Evolutionary conservation across 2,113 vertebrate genomes (phyloP), one percentile per base, ranked within the genome.

Genomic region (Eidolon helvum): DNA sequence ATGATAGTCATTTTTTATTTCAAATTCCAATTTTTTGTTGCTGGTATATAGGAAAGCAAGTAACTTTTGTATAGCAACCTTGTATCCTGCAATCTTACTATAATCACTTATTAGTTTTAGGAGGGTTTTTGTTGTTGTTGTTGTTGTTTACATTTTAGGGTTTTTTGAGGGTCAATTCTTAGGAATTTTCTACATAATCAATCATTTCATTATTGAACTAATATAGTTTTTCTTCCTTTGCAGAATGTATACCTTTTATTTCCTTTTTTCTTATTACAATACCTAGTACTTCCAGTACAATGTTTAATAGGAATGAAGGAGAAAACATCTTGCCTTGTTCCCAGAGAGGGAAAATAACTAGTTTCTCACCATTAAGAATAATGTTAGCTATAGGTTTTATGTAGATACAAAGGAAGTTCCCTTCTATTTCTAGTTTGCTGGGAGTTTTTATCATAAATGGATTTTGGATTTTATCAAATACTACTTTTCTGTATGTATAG

Each of bases 151-250:
- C 30, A 5, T 48, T 26, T 80, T 61, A 28, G 45, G 45, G 30
- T 50, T 15, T 45, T 48, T 14, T 50, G 50, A 50, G 18, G 30
- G 16, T 4, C 15, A 35, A 26, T 38, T 66, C 50, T 89, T 84
- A 79, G 35, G 72, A 18, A 91, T 35, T 94, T 55, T 75, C 74
- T 80, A 89, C 45, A 74, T 48, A 90, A 16, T 80, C 6, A 91
- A 80, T 26, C 28, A 43, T 45, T 24, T 59, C 11, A 80, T 40
- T 30, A 55, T 33, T 38, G 19, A 85, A 65, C 55, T 91, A 69
- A 69, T 65, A 72, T 19, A n/a, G 26, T 91, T 91, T 87, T 87
- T 90, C 63, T 95, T 95, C 65, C 35, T 82, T 75, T 26, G 21
- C 38, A 80, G 30, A 61, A 78, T 87, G 45, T 8, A 26, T 68